These are phyloP conservation scores for Alcedo atthis DNA, from an alignment of 2,797 vertebrate species.

Conservation along the genomic window DNA sequence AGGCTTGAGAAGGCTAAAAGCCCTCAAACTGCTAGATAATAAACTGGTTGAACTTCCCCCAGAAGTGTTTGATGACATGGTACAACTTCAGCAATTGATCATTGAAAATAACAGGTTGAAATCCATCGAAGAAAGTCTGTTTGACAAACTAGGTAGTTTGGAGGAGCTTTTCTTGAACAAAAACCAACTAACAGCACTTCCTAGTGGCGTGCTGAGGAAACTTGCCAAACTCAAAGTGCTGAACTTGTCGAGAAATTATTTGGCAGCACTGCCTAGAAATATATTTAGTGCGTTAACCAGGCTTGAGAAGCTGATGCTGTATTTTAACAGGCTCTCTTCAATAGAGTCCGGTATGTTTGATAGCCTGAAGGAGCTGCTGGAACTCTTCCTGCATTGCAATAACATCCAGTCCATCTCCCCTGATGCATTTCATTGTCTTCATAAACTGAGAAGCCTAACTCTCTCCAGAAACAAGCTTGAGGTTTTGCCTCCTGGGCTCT, in stretches of 20 bases:
- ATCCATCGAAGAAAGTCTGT: conserved; percentile 71
- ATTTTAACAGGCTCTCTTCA: conserved; percentile 79
- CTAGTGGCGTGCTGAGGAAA: conserved; percentile 73
- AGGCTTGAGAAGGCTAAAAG: conserved; percentile 77
- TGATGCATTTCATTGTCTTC: conserved; percentile 80
- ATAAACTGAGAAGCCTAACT: conserved; percentile 76
- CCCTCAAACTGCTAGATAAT: conserved; percentile 82
- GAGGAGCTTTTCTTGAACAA: conserved; percentile 78
- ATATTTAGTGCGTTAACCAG: conserved; percentile 78
- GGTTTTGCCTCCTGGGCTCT: conserved; percentile 80
- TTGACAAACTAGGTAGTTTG: conserved; percentile 77
- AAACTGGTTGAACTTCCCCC: conserved; percentile 77
- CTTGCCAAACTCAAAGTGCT: conserved; percentile 78
- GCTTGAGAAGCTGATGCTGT: conserved; percentile 78
- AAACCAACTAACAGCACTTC: conserved; percentile 79
- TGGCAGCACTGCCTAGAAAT: conserved; percentile 78
- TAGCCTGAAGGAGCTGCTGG: conserved; percentile 75
- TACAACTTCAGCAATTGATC: conserved; percentile 79
- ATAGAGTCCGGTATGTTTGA: conserved; percentile 80
- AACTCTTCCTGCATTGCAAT: conserved; percentile 82
- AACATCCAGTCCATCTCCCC: conserved; percentile 77
- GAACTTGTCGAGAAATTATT: conserved; percentile 83
- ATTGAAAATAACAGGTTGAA: conserved; percentile 81
- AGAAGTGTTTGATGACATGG: conserved; percentile 77
- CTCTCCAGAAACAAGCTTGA: conserved; percentile 83